Base-by-base conservation (phyloP, 2,797 vertebrate species). In the Siniperca scherzeri region DNA sequence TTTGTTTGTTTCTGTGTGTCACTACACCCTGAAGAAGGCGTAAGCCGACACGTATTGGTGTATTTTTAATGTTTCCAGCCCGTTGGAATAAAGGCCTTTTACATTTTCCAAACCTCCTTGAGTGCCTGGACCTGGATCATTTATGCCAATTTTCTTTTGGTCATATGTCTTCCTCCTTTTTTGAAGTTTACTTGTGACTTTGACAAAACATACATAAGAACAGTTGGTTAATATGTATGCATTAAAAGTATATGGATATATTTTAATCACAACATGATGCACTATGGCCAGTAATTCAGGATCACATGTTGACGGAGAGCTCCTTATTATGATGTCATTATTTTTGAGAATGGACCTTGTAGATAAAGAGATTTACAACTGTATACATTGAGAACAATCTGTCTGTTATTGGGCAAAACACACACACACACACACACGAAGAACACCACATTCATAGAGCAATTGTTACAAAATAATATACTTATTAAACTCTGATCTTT, bases 271-370 rank as follows among this genome's bases (percentile, higher is more conserved):
- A 56, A 17, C 17, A 38, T 8, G 25, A 10, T 36, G n/a, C 21
- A 38, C 21, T 1, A 9, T 3, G 16, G 61, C 1, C 30, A 40
- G 40, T 12, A 17, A 22, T 78, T 69, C 77, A 77, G 65, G 57
- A 56, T 30, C 69, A 70, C 22, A n/a, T 57, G 14, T 27, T 64
- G 11, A 56, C 8, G 7, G 74, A 79, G 57, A 69, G 77, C 59
- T 77, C 30, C 56, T 48, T 13, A 4, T 64, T 3, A 11, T 33
- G 25, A 55, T 40, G 2, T 52, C n/a, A 16, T 9, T 68, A 22
- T n/a, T 59, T 59, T 5, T 5, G 13, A 66, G 33, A 55, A 48
- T 14, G 12, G 2, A 36, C 25, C 6, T 70, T 33, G 40, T 56
- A 40, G 7, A 44, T 25, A 22, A 53, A 42, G 10, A 72, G n/a